Percentiles rank a stretch among this genome's conserved stretches.
Evolutionary conservation across 2,888 invertebrate species (phyloP).

Genomic region (Melieria picta): DNA sequence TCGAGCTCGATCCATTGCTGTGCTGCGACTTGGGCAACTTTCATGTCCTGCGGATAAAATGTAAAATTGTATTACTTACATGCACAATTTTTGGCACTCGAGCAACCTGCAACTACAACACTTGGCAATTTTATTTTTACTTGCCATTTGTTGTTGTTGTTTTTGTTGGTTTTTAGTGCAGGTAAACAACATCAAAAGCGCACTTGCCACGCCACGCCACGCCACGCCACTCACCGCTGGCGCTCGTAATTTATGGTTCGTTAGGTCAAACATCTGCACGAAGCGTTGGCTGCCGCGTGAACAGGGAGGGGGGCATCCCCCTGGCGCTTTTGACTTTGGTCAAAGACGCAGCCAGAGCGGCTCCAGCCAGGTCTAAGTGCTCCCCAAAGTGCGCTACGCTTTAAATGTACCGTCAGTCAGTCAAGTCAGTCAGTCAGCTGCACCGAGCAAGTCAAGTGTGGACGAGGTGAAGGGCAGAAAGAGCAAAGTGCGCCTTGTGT

Average conservation of each 20-base stretch:
- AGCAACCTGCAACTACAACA: too few relatives aligned
- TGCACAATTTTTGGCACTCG: slow-evolving; percentile 36
- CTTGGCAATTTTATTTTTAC: too few relatives aligned
- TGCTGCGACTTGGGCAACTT: slow-evolving; percentile 39
- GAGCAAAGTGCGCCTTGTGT: not conserved
- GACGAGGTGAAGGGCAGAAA: too few relatives aligned
- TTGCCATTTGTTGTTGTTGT: not conserved
- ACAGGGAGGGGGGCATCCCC: not conserved
- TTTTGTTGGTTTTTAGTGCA: slow-evolving; percentile 37
- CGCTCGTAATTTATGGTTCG: slow-evolving; percentile 64
- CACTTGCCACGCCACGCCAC: slow-evolving; percentile 45
- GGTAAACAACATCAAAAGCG: slow-evolving; percentile 45
- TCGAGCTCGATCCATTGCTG: slow-evolving; percentile 59
- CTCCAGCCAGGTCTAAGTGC: not conserved
- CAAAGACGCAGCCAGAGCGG: too few relatives aligned
- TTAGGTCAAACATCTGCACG: slow-evolving; percentile 58
- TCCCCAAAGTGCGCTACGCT: slow-evolving; percentile 22
- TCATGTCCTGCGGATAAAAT: slow-evolving; percentile 46
- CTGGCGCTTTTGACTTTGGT: too few relatives aligned
- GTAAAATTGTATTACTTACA: slow-evolving; percentile 37
- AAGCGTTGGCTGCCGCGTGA: not conserved
- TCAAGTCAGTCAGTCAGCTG: not conserved
- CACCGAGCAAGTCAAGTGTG: not conserved
- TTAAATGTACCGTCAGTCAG: too few relatives aligned
- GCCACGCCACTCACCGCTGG: slow-evolving; percentile 52